Evolutionary conservation across 2,797 vertebrate species (phyloP), one percentile per base, ranked within the genome.

Genomic region (Coregonus suidteri): DNA sequence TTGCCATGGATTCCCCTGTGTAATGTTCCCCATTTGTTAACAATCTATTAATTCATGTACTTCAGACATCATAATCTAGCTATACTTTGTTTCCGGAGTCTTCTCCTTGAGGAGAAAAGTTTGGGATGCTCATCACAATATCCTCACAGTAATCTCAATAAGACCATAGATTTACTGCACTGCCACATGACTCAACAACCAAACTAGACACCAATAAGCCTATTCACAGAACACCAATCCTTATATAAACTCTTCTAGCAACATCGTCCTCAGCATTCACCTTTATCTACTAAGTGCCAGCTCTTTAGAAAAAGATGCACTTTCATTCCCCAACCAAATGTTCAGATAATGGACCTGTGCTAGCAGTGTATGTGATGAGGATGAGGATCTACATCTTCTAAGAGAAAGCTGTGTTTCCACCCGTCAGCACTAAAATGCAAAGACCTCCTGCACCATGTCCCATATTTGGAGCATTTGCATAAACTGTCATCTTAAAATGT

Each of bases 401-500:
- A 82, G 75, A 81, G 85, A 83, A 85, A 71, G 79, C 76, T 41
- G 25, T 15, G 75, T 91, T 90, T 90, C 82, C 82, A 85, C 82
- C 82, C 81, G 87, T 91, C 88, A 90, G 89, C 89, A 86, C 77
- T 85, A 88, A 75, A 90, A 86, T 31, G 81, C 86, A 72, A 85
- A 89, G 88, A 92, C 91, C 88, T 91, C 85, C 87, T 90, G 87
- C 84, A 85, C 84, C 81, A 75, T 83, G 88, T 89, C 90, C 90
- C 83, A 91, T 85, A 90, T 91, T 90, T 89, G 81, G 84, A 78
- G 86, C 83, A 91, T 93, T 92, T 92, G 92, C 92, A 93, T 92
- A 90, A 93, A 91, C 83, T 90, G 89, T 89, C 86, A 90, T 88
- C 81, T 89, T 90, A 87, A 93, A 92, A 91, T 91, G 91, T 91